Evolutionary conservation across 2,797 vertebrate genomes (phyloP).

Genomic region (Syndactyla subalaris): DNA sequence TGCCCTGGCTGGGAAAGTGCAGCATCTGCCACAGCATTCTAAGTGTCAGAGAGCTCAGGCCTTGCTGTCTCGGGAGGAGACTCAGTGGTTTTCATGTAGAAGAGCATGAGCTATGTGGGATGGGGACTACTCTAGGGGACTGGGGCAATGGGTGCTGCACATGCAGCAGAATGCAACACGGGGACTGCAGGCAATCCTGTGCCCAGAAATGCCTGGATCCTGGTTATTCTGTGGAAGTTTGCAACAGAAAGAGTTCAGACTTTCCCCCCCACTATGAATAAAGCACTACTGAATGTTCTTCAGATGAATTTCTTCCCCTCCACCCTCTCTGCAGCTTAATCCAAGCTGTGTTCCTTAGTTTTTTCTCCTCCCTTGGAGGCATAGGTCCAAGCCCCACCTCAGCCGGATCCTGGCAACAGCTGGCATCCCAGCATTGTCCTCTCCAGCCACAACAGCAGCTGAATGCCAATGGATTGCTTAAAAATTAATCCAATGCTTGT

Average conservation of each 20-base stretch:
- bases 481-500: not conserved
- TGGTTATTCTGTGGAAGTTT: not conserved
- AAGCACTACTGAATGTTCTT: not conserved
- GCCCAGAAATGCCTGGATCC: not conserved
- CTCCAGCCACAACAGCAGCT: not conserved
- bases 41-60: fast-evolving
- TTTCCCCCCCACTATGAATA: not conserved
- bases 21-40: not conserved
- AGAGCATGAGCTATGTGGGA: fast-evolving
- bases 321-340: not conserved
- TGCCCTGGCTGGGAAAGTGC: not conserved
- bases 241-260: not conserved
- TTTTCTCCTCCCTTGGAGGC: not conserved
- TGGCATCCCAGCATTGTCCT: not conserved
- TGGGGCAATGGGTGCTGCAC: not conserved
- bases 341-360: not conserved
- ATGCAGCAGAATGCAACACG: fast-evolving
- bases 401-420: not conserved
- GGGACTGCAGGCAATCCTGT: not conserved
- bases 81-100: not conserved
- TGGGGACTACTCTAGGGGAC: not conserved
- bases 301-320: not conserved
- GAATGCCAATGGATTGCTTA: not conserved
- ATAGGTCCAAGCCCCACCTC: not conserved
- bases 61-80: fast-evolving